Evolutionary conservation across 2,113 vertebrate species (phyloP).

Genomic region (Tyrannus savana): DNA sequence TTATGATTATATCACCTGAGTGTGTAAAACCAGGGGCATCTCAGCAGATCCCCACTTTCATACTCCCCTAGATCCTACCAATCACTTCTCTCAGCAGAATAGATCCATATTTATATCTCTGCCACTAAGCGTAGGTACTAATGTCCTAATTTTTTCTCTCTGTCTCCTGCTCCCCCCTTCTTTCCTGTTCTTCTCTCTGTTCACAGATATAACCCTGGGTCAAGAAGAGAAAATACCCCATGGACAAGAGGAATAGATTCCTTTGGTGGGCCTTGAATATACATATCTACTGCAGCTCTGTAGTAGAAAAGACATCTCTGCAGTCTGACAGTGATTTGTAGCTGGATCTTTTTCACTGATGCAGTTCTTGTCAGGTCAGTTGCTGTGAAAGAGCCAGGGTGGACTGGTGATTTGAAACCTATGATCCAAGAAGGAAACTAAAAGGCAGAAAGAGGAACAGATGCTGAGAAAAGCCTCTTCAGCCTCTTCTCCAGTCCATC

Average conservation of each 20-base stretch:
- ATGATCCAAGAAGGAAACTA: background rate
- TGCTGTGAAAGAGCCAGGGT: background rate
- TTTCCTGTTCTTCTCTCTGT: background rate
- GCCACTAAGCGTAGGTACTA: background rate
- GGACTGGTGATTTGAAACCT: background rate
- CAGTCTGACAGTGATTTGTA: conserved; percentile 29
- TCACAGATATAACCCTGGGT: background rate
- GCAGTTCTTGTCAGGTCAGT: background rate
- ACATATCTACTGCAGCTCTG: background rate
- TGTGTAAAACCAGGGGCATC: background rate
- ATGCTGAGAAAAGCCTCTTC: background rate
- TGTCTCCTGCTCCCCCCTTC: background rate
- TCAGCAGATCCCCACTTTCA: background rate
- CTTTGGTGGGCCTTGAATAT: background rate
- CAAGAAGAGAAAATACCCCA: conserved; percentile 12
- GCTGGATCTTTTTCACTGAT: background rate
- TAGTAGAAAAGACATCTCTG: background rate
- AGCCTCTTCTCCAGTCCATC: background rate
- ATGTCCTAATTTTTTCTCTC: background rate
- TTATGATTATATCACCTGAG: background rate
- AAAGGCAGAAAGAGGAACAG: background rate
- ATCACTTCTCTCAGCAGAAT: background rate
- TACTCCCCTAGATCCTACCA: background rate
- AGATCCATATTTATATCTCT: background rate
- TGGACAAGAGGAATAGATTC: background rate